phyloP scores from a whole-genome alignment of 2,888 invertebrate species.

The Mythimna lalbum region DNA sequence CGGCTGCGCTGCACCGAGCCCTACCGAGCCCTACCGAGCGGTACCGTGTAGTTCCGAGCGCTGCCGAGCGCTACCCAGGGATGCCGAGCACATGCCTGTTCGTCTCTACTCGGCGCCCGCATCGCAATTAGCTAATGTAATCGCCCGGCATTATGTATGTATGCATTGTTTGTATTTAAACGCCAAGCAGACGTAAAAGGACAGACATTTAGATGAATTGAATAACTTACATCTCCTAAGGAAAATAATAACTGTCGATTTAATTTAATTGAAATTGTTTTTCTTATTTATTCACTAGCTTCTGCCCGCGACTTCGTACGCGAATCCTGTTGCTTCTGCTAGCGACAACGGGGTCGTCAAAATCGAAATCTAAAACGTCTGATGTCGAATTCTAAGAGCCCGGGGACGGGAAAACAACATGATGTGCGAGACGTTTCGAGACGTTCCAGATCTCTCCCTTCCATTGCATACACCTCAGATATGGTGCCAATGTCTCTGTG shows the following conservation, averaged over 20 bases:
- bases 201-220: constrained; percentile 19
- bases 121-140: constrained; percentile 49
- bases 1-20: not conserved
- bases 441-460: too few species aligned
- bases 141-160: constrained; percentile 42
- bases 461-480: too few species aligned
- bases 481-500: too few species aligned
- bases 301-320: too few species aligned
- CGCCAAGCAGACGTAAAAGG: constrained; percentile 20
- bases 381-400: too few species aligned
- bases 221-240: constrained; percentile 7
- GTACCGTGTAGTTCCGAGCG: not conserved
- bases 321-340: too few species aligned
- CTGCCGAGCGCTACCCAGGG: not conserved
- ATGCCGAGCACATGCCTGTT: constrained; percentile 33
- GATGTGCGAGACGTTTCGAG: too few species aligned
- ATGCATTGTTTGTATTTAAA: constrained; percentile 55
- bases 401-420: too few species aligned
- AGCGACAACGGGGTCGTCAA: too few species aligned
- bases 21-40: not conserved
- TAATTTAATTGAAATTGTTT: not conserved
- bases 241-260: constrained; percentile 1
- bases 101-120: constrained; percentile 48
- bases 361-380: too few species aligned
- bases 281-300: not conserved